Conservation (phyloP, 2,888 invertebrate genomes). For the Crematogaster levior region DNA sequence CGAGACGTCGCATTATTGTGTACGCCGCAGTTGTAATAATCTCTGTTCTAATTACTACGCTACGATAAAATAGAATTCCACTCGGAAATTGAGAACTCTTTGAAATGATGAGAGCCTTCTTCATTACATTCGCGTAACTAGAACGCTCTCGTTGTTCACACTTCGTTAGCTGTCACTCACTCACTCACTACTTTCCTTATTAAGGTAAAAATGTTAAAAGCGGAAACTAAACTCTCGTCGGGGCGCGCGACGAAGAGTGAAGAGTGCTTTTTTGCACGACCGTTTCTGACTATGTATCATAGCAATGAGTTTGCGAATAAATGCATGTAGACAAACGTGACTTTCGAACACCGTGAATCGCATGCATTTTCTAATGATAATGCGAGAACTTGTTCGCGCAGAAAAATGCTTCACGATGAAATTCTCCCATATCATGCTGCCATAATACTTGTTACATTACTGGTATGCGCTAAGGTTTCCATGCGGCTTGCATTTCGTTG, state of each 20-base stretch:
- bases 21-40: conserved; percentile 52
- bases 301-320: conserved; percentile 37
- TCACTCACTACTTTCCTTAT: not conserved
- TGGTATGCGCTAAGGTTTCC: conserved; percentile 9
- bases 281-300: conserved; percentile 21
- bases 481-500: conserved; percentile 62
- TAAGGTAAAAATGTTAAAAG: conserved; percentile 7
- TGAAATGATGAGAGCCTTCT: not conserved
- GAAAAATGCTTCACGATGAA: conserved; percentile 58
- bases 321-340: conserved; percentile 35
- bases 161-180: conserved; percentile 18
- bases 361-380: conserved; percentile 69
- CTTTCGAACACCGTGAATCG: conserved; percentile 42
- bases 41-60: conserved; percentile 48
- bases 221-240: conserved; percentile 23
- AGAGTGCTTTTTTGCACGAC: conserved; percentile 48
- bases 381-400: conserved; percentile 67
- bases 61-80: conserved; percentile 18
- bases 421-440: not conserved
- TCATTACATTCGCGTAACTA: conserved; percentile 15
- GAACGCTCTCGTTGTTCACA: not conserved
- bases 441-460: conserved; percentile 40
- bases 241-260: conserved; percentile 33
- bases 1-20: conserved; percentile 53
- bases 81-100: conserved; percentile 15